Conservation (phyloP, 2,113 vertebrate genomes). For the Mobula hypostoma region DNA sequence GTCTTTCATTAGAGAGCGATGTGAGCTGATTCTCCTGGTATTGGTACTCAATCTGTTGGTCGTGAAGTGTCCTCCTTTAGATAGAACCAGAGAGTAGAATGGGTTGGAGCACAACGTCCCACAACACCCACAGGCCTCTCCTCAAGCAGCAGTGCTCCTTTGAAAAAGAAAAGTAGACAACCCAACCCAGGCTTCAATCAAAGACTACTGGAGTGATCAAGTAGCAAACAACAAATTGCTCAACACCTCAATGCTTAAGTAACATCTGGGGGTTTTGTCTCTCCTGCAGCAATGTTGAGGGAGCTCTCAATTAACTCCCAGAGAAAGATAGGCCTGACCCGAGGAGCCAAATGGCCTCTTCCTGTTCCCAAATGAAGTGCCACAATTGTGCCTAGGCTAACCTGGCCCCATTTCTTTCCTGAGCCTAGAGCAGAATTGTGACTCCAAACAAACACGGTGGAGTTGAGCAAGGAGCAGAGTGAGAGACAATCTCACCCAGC, state of each 20-base stretch:
- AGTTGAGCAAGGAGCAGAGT: not conserved
- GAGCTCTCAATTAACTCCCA: not conserved
- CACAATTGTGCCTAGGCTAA: not conserved
- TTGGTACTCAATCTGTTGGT: too few species aligned
- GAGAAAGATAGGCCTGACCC: not conserved
- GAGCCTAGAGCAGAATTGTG: not conserved
- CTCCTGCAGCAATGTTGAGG: not conserved
- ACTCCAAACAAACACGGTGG: not conserved
- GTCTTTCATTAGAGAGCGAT: not conserved
- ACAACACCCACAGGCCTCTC: not conserved
- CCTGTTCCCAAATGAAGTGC: not conserved
- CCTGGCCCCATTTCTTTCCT: not conserved
- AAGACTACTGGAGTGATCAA: not conserved
- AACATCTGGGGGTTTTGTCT: not conserved
- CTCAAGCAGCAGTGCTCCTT: not conserved
- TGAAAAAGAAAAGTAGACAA: not conserved
- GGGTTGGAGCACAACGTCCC: not conserved
- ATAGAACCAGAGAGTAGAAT: not conserved
- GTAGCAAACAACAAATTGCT: not conserved
- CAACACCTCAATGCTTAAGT: not conserved
- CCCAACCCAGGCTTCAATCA: not conserved
- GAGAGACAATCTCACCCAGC: too few species aligned
- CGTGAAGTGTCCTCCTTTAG: not conserved
- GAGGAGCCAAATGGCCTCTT: not conserved
- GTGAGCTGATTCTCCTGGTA: not conserved